These are phyloP conservation scores for Leistus spinibarbis DNA, from an alignment of 2,888 invertebrate genomes.

Conservation along the genomic window DNA sequence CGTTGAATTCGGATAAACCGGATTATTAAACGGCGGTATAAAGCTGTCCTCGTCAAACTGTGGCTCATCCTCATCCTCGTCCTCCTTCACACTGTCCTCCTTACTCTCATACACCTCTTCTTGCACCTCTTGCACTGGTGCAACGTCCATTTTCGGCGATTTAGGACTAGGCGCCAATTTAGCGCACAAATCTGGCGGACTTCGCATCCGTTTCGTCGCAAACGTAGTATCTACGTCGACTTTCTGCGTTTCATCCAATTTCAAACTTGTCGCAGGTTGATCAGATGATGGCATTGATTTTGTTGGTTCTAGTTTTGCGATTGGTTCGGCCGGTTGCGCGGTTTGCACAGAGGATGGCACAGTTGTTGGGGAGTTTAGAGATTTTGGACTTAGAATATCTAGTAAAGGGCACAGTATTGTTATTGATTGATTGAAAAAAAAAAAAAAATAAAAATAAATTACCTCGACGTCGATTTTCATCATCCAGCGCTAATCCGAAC, in stretches of 20 bases:
- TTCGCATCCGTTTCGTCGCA: not conserved
- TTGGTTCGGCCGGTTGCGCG: not conserved
- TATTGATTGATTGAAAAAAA: not conserved
- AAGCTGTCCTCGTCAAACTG: constrained; percentile 49
- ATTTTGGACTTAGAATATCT: not conserved
- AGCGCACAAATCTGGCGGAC: not conserved
- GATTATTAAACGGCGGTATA: constrained; percentile 58
- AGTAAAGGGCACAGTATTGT: not conserved
- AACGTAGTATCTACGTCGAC: constrained; percentile 47
- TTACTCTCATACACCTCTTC: not conserved
- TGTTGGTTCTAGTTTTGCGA: not conserved
- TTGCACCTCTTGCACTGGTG: not conserved
- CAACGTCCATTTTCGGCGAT: not conserved
- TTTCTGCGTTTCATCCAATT: not conserved
- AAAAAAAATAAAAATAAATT: constrained; percentile 39
- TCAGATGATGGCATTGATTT: not conserved
- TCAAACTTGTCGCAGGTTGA: not conserved
- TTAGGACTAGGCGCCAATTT: not conserved
- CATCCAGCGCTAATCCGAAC: constrained; percentile 76
- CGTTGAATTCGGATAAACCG: constrained; percentile 55
- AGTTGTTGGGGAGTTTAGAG: not conserved
- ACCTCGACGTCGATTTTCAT: constrained; percentile 65
- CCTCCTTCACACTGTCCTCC: not conserved
- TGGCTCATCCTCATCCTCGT: constrained; percentile 5
- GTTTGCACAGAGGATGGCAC: not conserved